Conservation (phyloP, 30 jellyfish, hydroid and myxozoan species). For the Chironex yamaguchii region DNA sequence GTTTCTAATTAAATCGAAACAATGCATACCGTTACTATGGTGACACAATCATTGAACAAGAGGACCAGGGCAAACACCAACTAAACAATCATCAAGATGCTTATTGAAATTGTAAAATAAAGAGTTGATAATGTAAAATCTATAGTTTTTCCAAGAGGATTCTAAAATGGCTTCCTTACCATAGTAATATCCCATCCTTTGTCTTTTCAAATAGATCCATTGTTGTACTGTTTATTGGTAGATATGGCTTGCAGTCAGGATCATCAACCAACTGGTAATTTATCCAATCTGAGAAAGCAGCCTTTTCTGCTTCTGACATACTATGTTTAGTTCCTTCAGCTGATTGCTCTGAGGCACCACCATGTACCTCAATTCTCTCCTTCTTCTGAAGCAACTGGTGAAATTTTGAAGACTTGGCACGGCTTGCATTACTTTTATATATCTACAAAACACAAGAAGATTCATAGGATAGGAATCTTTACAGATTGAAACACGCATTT, state of each 20-base stretch:
- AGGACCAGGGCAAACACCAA: too few species aligned
- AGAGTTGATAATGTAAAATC: too few species aligned
- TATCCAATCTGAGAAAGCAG: slow-evolving; percentile 98
- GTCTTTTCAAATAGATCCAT: slow-evolving; percentile 87
- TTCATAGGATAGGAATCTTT: too few species aligned
- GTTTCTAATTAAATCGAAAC: too few species aligned
- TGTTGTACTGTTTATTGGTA: slow-evolving; percentile 78
- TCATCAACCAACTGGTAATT: slow-evolving; percentile 85
- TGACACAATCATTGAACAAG: too few species aligned
- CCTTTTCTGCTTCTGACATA: slow-evolving; percentile 86
- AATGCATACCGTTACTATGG: too few species aligned
- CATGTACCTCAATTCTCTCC: slow-evolving; percentile 81
- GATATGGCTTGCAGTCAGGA: slow-evolving; percentile 70
- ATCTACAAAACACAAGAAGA: slow-evolving; percentile 19
- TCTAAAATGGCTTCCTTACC: slow-evolving; percentile 74
- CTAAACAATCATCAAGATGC: too few species aligned
- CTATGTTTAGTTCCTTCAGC: slow-evolving; percentile 98
- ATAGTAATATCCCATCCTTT: slow-evolving; percentile 95
- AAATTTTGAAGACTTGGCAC: slow-evolving; percentile 61
- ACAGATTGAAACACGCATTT: too few species aligned
- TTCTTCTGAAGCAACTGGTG: slow-evolving; percentile 75
- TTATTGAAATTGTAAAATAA: too few species aligned
- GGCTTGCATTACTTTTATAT: slow-evolving; percentile 52
- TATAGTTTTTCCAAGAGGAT: too few species aligned
- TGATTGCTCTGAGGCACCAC: slow-evolving; percentile 96